These are phyloP conservation scores for Phalloptychus januarius DNA, from an alignment of 2,797 vertebrate genomes.

Conservation along the genomic window DNA sequence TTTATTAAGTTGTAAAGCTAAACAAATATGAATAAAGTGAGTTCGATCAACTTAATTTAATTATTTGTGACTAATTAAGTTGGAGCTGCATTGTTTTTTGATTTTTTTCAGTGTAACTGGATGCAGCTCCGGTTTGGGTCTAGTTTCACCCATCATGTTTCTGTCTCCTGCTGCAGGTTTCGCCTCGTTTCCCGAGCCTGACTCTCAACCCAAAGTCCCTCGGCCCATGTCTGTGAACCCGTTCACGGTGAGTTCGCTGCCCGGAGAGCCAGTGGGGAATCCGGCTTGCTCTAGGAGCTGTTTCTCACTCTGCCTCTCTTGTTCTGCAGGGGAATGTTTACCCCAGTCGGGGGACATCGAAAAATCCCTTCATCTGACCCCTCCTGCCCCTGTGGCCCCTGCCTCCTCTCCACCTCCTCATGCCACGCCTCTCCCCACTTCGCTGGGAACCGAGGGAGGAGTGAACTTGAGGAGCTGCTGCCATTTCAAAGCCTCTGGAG, in stretches of 20 bases:
- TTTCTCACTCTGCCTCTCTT: slow-evolving; percentile 53
- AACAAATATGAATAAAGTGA: too few relatives aligned
- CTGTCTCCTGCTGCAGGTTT: slow-evolving; percentile 66
- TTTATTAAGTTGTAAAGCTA: too few relatives aligned
- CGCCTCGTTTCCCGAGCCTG: slow-evolving; percentile 73
- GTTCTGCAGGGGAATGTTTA: slow-evolving; percentile 82
- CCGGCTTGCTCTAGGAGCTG: slow-evolving; percentile 6
- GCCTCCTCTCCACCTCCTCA: not conserved
- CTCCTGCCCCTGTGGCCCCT: too few relatives aligned
- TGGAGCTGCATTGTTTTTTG: too few relatives aligned
- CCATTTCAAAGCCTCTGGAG: slow-evolving; percentile 77
- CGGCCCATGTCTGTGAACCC: slow-evolving; percentile 84
- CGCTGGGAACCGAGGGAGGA: slow-evolving; percentile 58
- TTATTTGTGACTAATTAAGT: too few relatives aligned
- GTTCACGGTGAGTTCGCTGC: slow-evolving; percentile 78
- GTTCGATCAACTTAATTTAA: too few relatives aligned
- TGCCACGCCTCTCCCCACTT: slow-evolving; percentile 6
- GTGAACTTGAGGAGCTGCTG: slow-evolving; percentile 72
- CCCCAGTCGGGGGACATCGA: slow-evolving; percentile 80
- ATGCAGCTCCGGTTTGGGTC: slow-evolving; percentile 11
- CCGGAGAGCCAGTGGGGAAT: not conserved
- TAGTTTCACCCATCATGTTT: slow-evolving; percentile 15
- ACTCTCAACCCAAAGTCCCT: slow-evolving; percentile 78
- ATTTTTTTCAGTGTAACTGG: not conserved
- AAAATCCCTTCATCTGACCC: slow-evolving; percentile 85